Percentiles rank a stretch among this genome's conserved stretches.
Evolutionary conservation across 2,113 vertebrate genomes (phyloP).

Genomic region (Corythornis vintsioides): DNA sequence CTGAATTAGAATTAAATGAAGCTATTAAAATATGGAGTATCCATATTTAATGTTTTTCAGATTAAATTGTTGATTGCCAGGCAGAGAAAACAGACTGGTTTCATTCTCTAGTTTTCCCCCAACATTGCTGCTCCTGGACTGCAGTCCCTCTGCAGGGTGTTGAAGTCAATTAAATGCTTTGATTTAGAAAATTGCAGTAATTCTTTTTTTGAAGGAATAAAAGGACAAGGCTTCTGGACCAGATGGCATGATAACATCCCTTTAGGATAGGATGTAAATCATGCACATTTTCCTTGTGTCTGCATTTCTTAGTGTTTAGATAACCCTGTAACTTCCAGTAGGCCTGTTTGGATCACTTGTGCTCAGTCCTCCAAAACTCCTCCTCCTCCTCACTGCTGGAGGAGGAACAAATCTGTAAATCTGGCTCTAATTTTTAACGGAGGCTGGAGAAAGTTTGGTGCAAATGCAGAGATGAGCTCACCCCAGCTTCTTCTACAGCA

Average conservation of each 20-base stretch:
- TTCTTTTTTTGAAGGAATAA: not conserved
- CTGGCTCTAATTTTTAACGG: not conserved
- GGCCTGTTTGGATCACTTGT: not conserved
- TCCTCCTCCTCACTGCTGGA: not conserved
- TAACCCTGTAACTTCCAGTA: not conserved
- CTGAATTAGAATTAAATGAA: not conserved
- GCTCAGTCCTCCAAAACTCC: not conserved
- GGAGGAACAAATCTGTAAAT: not conserved
- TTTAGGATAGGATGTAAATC: not conserved
- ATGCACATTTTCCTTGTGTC: not conserved
- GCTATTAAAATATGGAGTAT: not conserved
- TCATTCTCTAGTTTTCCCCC: not conserved
- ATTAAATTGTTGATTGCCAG: not conserved
- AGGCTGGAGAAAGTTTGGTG: not conserved
- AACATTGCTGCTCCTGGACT: not conserved
- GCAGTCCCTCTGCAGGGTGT: not conserved
- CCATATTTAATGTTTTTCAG: not conserved
- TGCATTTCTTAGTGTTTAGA: not conserved
- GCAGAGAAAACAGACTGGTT: not conserved
- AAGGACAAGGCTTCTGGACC: not conserved
- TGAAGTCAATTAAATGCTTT: not conserved
- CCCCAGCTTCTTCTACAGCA: not conserved
- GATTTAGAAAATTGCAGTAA: not conserved
- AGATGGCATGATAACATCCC: not conserved
- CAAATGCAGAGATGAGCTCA: not conserved